Percentiles rank a stretch among this genome's conserved stretches.
Evolutionary conservation across 1,140 invertebrate species (phyloP).

Genomic region (Drosophila elegans): DNA sequence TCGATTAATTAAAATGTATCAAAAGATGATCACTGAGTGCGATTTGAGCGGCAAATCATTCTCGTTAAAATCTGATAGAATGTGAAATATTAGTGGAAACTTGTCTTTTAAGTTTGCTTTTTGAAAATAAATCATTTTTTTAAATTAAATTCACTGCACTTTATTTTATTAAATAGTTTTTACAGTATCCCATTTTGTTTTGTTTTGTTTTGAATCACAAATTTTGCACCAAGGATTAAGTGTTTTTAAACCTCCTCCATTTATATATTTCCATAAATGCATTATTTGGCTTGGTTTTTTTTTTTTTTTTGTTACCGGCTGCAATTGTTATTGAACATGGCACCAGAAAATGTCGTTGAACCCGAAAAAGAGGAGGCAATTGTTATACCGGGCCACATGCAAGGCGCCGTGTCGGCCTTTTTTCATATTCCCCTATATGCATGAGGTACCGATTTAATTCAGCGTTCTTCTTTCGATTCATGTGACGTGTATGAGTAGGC

Average conservation of each 20-base stretch:
- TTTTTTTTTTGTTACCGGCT: conserved; percentile 29
- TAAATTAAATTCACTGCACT: too few relatives aligned
- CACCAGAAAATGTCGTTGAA: conserved; percentile 67
- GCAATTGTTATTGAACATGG: conserved; percentile 72
- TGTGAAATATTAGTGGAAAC: neutral
- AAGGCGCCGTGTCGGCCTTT: conserved; percentile 46
- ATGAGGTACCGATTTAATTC: conserved; percentile 49
- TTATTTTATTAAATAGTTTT: too few relatives aligned
- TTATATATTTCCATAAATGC: conserved; percentile 1
- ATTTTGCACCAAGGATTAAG: too few relatives aligned
- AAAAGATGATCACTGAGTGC: conserved; percentile 16
- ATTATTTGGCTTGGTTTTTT: conserved; percentile 19
- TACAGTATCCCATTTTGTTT: too few relatives aligned
- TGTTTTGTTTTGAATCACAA: too few relatives aligned
- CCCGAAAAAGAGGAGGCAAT: conserved; percentile 32
- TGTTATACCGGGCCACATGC: conserved; percentile 46
- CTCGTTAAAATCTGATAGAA: conserved; percentile 1
- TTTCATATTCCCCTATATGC: conserved; percentile 43
- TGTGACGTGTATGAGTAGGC: conserved; percentile 39
- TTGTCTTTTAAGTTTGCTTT: too few relatives aligned
- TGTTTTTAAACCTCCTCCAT: too few relatives aligned
- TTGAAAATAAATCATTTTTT: too few relatives aligned
- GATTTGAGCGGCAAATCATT: neutral
- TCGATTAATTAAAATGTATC: conserved; percentile 18
- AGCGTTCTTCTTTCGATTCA: conserved; percentile 40